A percentile compares a stretch with the other conserved stretches of the same genome.
Evolutionary conservation across 2,797 vertebrate species (phyloP).

Genomic region (Lepidocolaptes lacrymiger): DNA sequence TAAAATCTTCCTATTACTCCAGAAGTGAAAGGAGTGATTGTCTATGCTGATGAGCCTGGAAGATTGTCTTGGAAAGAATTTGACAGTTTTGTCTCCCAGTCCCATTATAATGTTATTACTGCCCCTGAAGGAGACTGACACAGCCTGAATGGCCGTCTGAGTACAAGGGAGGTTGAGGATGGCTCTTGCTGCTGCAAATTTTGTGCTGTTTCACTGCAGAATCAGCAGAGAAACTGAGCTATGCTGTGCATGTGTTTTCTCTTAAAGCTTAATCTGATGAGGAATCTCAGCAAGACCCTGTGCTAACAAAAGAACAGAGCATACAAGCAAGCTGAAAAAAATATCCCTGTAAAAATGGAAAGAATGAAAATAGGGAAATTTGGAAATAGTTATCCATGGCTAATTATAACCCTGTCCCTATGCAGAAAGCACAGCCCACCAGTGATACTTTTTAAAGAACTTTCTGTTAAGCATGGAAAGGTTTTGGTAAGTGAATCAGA

Average conservation of each 20-base stretch:
- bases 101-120: constrained; percentile 73
- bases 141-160: constrained; percentile 35
- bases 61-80: constrained; percentile 80
- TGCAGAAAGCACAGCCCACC: background rate
- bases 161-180: background rate
- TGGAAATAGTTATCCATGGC: background rate
- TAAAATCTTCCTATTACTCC: constrained; percentile 79
- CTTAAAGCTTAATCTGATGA: constrained; percentile 30
- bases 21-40: constrained; percentile 81
- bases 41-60: constrained; percentile 80
- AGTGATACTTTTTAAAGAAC: background rate
- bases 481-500: background rate
- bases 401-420: background rate
- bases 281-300: background rate
- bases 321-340: background rate
- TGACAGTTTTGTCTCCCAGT: constrained; percentile 68
- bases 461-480: background rate
- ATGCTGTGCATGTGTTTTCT: background rate
- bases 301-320: background rate
- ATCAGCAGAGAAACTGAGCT: background rate
- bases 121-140: constrained; percentile 37
- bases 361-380: background rate
- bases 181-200: constrained; percentile 23
- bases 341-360: background rate
- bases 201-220: background rate